Conservation (phyloP, 2,888 invertebrate species). For the Orchestes rusci region DNA sequence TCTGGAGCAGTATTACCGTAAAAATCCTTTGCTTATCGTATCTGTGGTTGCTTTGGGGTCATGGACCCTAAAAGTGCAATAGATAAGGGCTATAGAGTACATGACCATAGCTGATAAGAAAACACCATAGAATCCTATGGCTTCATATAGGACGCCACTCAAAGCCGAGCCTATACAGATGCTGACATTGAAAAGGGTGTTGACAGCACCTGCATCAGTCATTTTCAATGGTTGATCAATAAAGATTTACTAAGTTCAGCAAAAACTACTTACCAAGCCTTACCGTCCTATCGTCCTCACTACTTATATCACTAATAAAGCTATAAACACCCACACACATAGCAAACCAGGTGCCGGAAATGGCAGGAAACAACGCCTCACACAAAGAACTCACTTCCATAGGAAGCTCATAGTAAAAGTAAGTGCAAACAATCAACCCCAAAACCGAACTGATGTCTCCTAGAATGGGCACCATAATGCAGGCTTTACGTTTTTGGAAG, state of each 20-base stretch:
- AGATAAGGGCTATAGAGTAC: slow-evolving; percentile 45
- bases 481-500: slow-evolving; percentile 50
- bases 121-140: slow-evolving; percentile 49
- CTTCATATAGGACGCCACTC: slow-evolving; percentile 47
- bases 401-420: slow-evolving; percentile 50
- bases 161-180: slow-evolving; percentile 46
- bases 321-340: slow-evolving; percentile 53
- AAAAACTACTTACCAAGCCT: slow-evolving; percentile 50
- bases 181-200: slow-evolving; percentile 45
- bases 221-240: not conserved
- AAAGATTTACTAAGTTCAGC: not conserved
- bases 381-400: slow-evolving; percentile 48
- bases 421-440: slow-evolving; percentile 49
- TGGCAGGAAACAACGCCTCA: slow-evolving; percentile 48
- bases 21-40: slow-evolving; percentile 13
- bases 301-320: slow-evolving; percentile 54
- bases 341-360: slow-evolving; percentile 51
- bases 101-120: slow-evolving; percentile 44
- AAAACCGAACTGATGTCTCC: slow-evolving; percentile 49
- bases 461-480: slow-evolving; percentile 50
- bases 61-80: slow-evolving; percentile 40
- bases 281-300: slow-evolving; percentile 49
- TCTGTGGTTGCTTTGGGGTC: slow-evolving; percentile 5
- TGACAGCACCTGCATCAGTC: slow-evolving; percentile 19
- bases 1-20: slow-evolving; percentile 7